phyloP scores from a whole-genome alignment of 2,888 invertebrate species.

The Schizotus pectinicornis region DNA sequence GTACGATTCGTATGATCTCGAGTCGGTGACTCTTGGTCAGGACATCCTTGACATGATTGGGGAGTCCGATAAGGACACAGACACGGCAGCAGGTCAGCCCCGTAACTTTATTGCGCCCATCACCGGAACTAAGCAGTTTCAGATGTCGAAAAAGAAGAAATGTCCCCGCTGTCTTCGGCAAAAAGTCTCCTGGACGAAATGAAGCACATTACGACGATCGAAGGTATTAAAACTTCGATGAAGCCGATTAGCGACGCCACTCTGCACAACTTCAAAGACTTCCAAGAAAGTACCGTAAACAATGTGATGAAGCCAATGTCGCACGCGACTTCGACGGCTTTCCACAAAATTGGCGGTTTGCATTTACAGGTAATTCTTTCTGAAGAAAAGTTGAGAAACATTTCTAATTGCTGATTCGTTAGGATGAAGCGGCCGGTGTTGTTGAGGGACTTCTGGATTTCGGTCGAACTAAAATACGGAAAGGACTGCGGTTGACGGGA shows the following conservation, averaged over 20 bases:
- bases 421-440: constrained; percentile 71
- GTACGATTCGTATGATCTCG: constrained; percentile 67
- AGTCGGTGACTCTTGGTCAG: constrained; percentile 67
- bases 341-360: constrained; percentile 68
- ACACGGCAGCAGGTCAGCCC: constrained; percentile 10
- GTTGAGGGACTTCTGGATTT: constrained; percentile 69
- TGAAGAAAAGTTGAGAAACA: too few relatives aligned
- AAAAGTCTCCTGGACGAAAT: constrained; percentile 47
- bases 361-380: constrained; percentile 49
- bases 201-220: constrained; percentile 47
- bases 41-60: constrained; percentile 61
- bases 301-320: constrained; percentile 53
- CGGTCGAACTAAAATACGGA: constrained; percentile 67
- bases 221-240: constrained; percentile 49
- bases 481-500: constrained; percentile 65
- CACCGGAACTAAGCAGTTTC: constrained; percentile 3
- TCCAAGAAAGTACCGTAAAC: constrained; percentile 63
- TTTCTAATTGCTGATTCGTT: not conserved
- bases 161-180: constrained; percentile 30
- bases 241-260: constrained; percentile 53
- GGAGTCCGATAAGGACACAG: constrained; percentile 17
- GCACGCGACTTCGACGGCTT: constrained; percentile 62
- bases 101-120: not conserved
- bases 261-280: constrained; percentile 60
- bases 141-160: constrained; percentile 17